Base-by-base conservation (phyloP, 2,113 vertebrate genomes). In the Toxotes jaculatrix region DNA sequence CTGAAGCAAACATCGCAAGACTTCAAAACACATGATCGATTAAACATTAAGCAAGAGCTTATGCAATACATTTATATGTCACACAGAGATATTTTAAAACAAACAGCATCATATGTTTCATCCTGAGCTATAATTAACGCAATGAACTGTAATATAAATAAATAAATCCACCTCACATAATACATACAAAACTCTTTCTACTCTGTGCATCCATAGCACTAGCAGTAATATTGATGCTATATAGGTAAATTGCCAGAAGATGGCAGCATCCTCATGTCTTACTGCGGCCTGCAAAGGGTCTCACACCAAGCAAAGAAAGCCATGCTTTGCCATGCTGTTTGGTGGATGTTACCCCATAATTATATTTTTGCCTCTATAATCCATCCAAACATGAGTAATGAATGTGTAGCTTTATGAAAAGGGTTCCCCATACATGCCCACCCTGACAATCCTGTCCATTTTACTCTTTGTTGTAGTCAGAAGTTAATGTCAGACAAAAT, bases 231-330 rank as follows among this genome's bases (percentile, higher is more conserved):
- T 13, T 56, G 45, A 4, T 78, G 59, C 16, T 62, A 6, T 36
- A 17, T 21, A 13, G 4, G 7, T 51, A 5, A 53, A 67, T 51
- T 7, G 16, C 86, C 92, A 90, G 17, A 19, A 89, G 92, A 85
- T 81, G 90, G 84, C 85, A 45, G 10, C 70, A 66, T 87, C 74
- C 45, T 80, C 89, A 85, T n/a, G 38, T 61, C 60, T 56, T 61
- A 42, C 1, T 21, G 4, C 7, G 23, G 12, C 4, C 1, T 17
- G 4, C 6, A 23, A 12, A 5, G 17, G 14, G 14, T 51, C 40
- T 3, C 16, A 38, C 3, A 62, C 32, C 12, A 13, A 74, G 31
- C 10, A 34, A 19, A 21, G 61, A 21, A 57, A 64, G 7, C 21
- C 61, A 31, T 1, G n/a, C 23, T 7, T 21, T 40, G 38, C 27